Evolutionary conservation across 2,797 vertebrate genomes (phyloP).

Genomic region (Streptopelia turtur): DNA sequence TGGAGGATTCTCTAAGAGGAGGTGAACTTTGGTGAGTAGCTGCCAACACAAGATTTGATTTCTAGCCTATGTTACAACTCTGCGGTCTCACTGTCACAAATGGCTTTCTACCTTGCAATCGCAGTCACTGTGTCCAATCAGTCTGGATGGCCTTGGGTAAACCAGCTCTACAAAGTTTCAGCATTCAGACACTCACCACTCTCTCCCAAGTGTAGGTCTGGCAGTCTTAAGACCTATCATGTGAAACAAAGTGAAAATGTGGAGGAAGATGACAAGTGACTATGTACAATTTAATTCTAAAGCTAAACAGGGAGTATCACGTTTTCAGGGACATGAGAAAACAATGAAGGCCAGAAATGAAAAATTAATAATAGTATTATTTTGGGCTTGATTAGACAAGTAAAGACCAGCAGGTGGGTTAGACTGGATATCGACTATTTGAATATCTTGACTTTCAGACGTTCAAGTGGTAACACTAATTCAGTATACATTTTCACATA

Average conservation of each 20-base stretch:
- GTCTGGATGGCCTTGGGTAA: neutral
- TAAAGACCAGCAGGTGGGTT: neutral
- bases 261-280: neutral
- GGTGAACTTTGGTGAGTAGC: neutral
- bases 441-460: neutral
- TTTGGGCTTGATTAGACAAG: neutral
- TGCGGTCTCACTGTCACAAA: neutral
- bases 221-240: neutral
- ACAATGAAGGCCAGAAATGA: neutral
- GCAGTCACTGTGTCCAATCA: rapidly evolving
- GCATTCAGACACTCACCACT: neutral
- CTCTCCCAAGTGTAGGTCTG: neutral
- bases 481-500: neutral
- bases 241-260: neutral
- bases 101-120: neutral
- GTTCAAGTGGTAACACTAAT: neutral
- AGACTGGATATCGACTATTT: neutral
- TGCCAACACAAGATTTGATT: neutral
- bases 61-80: neutral
- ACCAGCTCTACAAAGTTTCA: too few species aligned
- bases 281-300: neutral
- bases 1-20: neutral
- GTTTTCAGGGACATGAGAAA: neutral
- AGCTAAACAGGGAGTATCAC: neutral
- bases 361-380: neutral